Evolutionary conservation across 2,113 vertebrate genomes (phyloP), one percentile per base, ranked within the genome.

Genomic region (Aegithalos caudatus): DNA sequence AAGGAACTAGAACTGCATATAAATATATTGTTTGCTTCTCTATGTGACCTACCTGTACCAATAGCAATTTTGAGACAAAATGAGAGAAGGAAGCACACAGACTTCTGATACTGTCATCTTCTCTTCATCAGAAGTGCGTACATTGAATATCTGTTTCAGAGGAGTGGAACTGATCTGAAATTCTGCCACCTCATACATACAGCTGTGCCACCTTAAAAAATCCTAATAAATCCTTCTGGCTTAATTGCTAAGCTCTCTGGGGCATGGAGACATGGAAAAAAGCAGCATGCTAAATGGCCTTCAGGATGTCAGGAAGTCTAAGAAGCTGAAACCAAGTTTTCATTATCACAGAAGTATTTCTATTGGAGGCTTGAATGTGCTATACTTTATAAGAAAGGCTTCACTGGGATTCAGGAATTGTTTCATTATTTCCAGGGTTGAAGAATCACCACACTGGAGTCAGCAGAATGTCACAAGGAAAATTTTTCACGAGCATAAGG

Each of bases 141-240:
- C 0, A 2, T 33, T 73, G 15, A 21, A 44, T 42, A 33, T 27
- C 10, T 69, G 21, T 48, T 92, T 94, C 37, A 45, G 62, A 87
- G 40, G 42, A 84, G 22, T 33, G 14, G 58, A 92, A 74, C 19
- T 82, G 54, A 88, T 86, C 56, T 47, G 44, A 64, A 93, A 48
- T 23, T 23, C 56, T 85, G 66, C 65, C 51, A 47, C 42, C 66
- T 86, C 51, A 81, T 76, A 79, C 64, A 65, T 65, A 64, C 64
- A 78, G 33, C 45, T 80, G 21, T 45, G 29, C 38, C 56, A 87
- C 86, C 71, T 81, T 70, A 88, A 53, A n/a, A 93, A 93, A 95
- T 89, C 71, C 47, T 90, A 65, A 81, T 88, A 80, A 96, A 86
- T 84, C 90, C 83, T 81, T 91, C 57, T 91, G 72, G n/a, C 22